These are phyloP conservation scores for Struthio camelus DNA, from an alignment of 2,113 vertebrate species.

Conservation along the genomic window DNA sequence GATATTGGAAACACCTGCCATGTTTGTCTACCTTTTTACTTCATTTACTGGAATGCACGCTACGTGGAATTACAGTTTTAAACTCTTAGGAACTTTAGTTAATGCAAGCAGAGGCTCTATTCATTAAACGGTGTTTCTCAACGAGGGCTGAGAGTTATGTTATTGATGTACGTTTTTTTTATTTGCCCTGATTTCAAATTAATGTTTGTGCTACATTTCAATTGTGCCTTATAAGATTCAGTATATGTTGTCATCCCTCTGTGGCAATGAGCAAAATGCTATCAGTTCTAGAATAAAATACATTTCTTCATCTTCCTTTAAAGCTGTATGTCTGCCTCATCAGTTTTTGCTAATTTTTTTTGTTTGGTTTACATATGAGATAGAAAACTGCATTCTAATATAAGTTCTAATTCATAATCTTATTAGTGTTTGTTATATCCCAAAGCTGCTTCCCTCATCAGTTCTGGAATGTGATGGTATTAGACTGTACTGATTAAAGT, in stretches of 20 bases:
- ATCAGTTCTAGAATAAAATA: background rate
- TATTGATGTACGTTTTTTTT: accelerated
- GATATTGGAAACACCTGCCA: accelerated
- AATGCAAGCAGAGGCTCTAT: background rate
- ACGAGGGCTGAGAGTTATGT: accelerated
- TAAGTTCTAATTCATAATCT: slow-evolving; percentile 55
- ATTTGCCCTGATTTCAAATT: background rate
- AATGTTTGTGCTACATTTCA: background rate
- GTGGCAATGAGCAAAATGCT: background rate
- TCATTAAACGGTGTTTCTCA: background rate
- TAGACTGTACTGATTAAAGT: slow-evolving; percentile 63
- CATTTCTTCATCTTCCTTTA: background rate
- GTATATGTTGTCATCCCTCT: background rate
- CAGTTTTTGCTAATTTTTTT: background rate
- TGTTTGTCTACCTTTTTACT: background rate
- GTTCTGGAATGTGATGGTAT: slow-evolving; percentile 55
- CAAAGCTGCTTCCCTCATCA: slow-evolving; percentile 54
- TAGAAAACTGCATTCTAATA: background rate
- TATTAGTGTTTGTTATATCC: slow-evolving; percentile 13
- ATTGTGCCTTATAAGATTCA: background rate
- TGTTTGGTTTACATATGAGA: background rate
- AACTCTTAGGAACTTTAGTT: background rate
- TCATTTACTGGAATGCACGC: background rate
- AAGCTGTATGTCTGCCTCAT: accelerated
- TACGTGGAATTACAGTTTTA: accelerated